phyloP scores from a whole-genome alignment of 2,113 vertebrate genomes.

The Varanus komodoensis region DNA sequence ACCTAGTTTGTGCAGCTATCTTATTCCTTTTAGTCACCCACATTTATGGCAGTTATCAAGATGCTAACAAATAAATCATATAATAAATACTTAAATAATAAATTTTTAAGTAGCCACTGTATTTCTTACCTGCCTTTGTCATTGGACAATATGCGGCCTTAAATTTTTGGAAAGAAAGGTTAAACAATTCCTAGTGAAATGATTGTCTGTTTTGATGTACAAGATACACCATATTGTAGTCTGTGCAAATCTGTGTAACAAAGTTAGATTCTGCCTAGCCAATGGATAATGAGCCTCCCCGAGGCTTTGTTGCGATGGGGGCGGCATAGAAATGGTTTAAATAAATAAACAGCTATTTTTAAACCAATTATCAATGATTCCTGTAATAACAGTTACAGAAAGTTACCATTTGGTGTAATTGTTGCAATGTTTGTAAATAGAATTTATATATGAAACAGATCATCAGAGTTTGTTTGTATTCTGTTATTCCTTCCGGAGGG shows the following conservation, averaged over 20 bases:
- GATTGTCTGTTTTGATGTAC: background rate
- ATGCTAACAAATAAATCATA: no score
- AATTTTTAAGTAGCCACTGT: no score
- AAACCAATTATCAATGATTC: background rate
- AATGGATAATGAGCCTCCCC: background rate
- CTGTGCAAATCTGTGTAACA: no score
- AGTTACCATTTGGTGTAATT: slow-evolving; percentile 67
- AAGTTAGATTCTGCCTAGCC: background rate
- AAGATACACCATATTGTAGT: background rate
- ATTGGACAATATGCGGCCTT: background rate
- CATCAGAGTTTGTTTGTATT: slow-evolving; percentile 77
- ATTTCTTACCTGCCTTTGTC: no score
- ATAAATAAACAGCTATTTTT: background rate
- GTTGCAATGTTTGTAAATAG: slow-evolving; percentile 80
- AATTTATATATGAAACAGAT: slow-evolving; percentile 88
- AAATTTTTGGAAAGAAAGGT: background rate
- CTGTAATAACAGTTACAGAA: background rate
- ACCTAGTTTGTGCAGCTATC: no score
- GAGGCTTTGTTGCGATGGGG: no score
- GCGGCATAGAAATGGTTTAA: no score
- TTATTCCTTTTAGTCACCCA: no score
- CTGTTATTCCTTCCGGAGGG: slow-evolving; percentile 52
- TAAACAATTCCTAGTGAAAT: background rate
- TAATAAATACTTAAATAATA: no score
- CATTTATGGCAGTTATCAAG: no score